These are phyloP conservation scores for Todiramphus chloris DNA, from an alignment of 2,113 vertebrate genomes.

Conservation along the genomic window DNA sequence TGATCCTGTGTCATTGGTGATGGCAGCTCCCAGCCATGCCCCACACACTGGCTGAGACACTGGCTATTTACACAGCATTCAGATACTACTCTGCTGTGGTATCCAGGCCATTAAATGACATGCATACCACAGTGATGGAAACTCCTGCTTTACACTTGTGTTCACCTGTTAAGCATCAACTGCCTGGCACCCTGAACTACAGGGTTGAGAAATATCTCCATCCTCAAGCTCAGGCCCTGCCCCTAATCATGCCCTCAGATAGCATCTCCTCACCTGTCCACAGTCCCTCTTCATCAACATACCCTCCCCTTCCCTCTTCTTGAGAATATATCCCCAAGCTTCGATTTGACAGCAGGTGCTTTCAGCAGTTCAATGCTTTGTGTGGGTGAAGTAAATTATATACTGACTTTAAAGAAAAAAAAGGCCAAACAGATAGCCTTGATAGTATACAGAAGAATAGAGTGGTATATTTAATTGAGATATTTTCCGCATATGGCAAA, in stretches of 20 bases:
- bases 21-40: background rate
- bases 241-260: background rate
- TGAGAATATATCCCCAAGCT: background rate
- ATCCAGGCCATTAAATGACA: background rate
- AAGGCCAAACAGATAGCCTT: background rate
- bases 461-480: background rate
- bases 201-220: background rate
- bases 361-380: background rate
- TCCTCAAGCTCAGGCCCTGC: background rate
- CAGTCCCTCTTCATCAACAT: background rate
- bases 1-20: background rate
- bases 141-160: background rate
- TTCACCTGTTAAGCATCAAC: background rate
- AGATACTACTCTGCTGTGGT: background rate
- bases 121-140: background rate
- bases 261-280: background rate
- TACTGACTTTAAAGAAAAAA: background rate
- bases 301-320: background rate
- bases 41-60: background rate
- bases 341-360: background rate
- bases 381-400: background rate
- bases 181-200: accelerated
- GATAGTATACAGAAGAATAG: background rate
- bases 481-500: background rate
- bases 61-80: background rate